Evolutionary conservation across 2,113 vertebrate genomes (phyloP).

Genomic region (Taurulus bubalis): DNA sequence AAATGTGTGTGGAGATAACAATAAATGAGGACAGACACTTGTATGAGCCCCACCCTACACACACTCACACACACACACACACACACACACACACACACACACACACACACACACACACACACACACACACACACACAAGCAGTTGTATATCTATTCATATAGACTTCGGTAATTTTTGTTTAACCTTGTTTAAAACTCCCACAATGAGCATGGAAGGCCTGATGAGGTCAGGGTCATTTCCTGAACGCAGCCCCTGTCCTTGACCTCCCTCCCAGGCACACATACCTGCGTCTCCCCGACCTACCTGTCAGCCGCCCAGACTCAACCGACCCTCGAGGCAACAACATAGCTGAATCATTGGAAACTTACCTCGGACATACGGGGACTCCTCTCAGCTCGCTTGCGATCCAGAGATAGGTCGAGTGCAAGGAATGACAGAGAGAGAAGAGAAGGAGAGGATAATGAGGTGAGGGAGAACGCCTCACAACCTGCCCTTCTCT

Average conservation of each 20-base stretch:
- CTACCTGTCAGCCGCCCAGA: conserved; percentile 16
- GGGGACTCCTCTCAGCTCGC: neutral
- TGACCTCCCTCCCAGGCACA: neutral
- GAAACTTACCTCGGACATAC: conserved; percentile 55
- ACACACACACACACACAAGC: too few relatives aligned
- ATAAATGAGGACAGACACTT: neutral
- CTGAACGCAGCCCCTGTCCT: conserved; percentile 7
- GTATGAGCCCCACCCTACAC: conserved; percentile 18
- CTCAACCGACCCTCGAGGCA: conserved; percentile 26
- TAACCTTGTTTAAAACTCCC: neutral
- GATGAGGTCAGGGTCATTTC: neutral
- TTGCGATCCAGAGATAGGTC: conserved; percentile 22
- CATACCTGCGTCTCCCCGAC: conserved; percentile 7
- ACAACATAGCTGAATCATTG: conserved; percentile 3
- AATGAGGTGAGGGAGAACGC: conserved; percentile 58
- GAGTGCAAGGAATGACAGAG: neutral
- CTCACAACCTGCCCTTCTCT: conserved; percentile 63
- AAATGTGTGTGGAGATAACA: neutral
- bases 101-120: too few relatives aligned
- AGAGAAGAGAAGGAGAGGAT: conserved; percentile 50
- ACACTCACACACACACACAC: neutral
- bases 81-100: too few relatives aligned
- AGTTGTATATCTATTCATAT: neutral
- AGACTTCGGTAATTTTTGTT: too few relatives aligned
- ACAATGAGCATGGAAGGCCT: neutral